Base-by-base conservation (phyloP, 2,113 vertebrate species). In the Heterocephalus glaber region DNA sequence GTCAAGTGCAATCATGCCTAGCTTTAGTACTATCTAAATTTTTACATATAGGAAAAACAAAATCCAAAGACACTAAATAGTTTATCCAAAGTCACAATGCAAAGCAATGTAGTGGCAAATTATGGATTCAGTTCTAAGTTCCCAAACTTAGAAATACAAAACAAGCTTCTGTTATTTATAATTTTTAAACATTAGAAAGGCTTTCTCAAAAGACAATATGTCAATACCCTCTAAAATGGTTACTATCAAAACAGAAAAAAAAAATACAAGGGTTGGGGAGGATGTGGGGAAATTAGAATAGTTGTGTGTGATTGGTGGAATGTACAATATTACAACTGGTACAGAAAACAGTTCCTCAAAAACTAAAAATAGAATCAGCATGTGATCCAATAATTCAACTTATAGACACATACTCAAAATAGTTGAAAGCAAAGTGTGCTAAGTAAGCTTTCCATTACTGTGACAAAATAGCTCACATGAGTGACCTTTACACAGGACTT, bases 121-220 rank as follows among this genome's bases (percentile, higher is more conserved):
- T 56, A 58, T 74, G 12, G 49, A 28, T 14, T 95, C n/a, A 89
- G 19, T 38, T 94, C 16, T 81, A 87, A 90, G 41, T 70, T 87
- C 22, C 16, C 54, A 82, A 66, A 86, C 13, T 28, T 76, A 82
- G 70, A 90, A 92, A 68, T 77, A 68, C 13, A 84, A 86, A 11
- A 83, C 65, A 84, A 79, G 14, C 20, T 90, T 65, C 52, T 65
- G 92, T 80, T 81, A 88, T 65, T 80, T 81, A 44, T 49, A 92
- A 66, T 66, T 68, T 95, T 86, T 38, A 68, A 47, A 83, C 49
- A n/a, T 58, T 44, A 90, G 81, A 90, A 95, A 80, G 19, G 4
- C 20, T 91, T 95, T 90, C 38, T 92, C 56, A 72, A 91, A 92
- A 92, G 49, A 58, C 54, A 87, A 33, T 79, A 60, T 58, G 47